A percentile compares a stretch with the other conserved stretches of the same genome.
Conservation (phyloP, 2,797 vertebrate genomes). For the Rhinichthys osculus region DNA sequence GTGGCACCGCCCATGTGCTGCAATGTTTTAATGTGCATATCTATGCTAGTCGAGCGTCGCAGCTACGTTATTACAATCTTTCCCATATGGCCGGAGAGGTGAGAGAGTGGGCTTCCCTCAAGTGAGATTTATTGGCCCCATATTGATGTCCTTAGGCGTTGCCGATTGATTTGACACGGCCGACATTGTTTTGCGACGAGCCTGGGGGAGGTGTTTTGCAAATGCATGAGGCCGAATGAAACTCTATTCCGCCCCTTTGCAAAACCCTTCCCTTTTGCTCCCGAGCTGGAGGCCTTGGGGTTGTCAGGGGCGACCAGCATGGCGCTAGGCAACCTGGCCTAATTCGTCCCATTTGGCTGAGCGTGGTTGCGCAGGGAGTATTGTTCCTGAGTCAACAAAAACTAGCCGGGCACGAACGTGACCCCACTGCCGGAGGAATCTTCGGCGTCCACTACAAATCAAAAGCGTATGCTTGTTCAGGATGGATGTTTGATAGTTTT, state of each 20-base stretch:
- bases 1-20: constrained; percentile 6
- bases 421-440: constrained; percentile 37
- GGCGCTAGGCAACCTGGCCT: constrained; percentile 63
- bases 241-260: constrained; percentile 24
- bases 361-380: constrained; percentile 43
- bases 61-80: not conserved
- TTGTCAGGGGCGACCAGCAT: constrained; percentile 66
- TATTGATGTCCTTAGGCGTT: constrained; percentile 77
- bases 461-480: constrained; percentile 31
- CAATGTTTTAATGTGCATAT: not conserved
- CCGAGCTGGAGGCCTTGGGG: constrained; percentile 49
- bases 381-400: constrained; percentile 60
- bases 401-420: constrained; percentile 35
- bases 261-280: constrained; percentile 52
- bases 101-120: constrained; percentile 48
- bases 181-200: constrained; percentile 60
- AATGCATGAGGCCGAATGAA: constrained; percentile 35
- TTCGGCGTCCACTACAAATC: constrained; percentile 36
- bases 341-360: constrained; percentile 53
- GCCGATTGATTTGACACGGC: constrained; percentile 80
- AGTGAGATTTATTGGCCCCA: constrained; percentile 72
- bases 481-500: constrained; percentile 42
- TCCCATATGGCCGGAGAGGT: constrained; percentile 52
- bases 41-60: not conserved
- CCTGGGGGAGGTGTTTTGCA: constrained; percentile 53